Base-by-base conservation (phyloP, 2,113 vertebrate species). In the Oncorhynchus tshawytscha region DNA sequence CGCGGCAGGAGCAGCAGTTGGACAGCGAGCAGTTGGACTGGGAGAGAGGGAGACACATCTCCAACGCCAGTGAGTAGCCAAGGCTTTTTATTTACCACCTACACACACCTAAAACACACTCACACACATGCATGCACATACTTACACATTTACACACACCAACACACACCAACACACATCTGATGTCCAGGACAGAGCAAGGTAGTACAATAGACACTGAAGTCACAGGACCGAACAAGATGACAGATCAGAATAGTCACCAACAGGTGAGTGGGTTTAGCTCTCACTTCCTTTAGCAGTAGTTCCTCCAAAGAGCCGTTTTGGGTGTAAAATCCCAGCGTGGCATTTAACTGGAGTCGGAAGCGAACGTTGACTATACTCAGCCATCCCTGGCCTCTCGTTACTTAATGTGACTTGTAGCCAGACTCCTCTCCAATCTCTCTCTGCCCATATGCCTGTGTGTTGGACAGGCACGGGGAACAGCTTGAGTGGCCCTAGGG, bases 1-100 rank as follows among this genome's bases (percentile, higher is more conserved):
- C 25, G 73, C 85, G 91, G 74, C 91, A 88, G 83, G 85, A 90
- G 72, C 88, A 91, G 84, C 85, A 92, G 90, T 57, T 93, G 29
- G 95, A 96, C 78, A 93, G 93, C 84, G 95, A 96, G 82, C 94
- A 91, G 81, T 86, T 84, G 73, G 94, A 97, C 85, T 97, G 97
- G 95, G 97, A 99, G 83, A 94, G 94, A 81, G 97, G 97, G 81
- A 94, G 96, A 85, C 95, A 96, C 85, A 82, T 94, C 84, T 94
- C 97, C 27, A 95, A 91, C 74, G 91, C 96, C 18, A 97, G 96
- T 98, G 94, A 98, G 96, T 49, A 6, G 67, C 15, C 24, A 20
- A 22, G 70, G 31, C 51, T 69, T 48, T 70, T 80, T 24, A 27
- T 18, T 39, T 24, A n/a, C 18, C 20, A n/a, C 67, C 5, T 20